These are phyloP conservation scores for Hedychridium roseum DNA, from an alignment of 2,888 invertebrate species.

Conservation along the genomic window DNA sequence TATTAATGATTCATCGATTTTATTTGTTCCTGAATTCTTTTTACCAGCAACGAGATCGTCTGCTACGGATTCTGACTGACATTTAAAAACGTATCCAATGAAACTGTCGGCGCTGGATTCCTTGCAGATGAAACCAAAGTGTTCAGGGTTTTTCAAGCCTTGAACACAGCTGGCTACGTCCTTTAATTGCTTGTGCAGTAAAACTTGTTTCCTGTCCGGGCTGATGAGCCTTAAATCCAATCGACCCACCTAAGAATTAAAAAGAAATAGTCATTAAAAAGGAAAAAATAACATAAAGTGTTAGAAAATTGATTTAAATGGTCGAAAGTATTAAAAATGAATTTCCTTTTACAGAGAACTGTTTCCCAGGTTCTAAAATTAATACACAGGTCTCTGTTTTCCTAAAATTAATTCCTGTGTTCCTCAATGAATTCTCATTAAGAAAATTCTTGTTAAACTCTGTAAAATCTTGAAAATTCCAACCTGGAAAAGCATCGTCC, in stretches of 20 bases:
- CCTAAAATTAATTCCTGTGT: too few relatives aligned
- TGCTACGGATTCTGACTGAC: constrained; percentile 85
- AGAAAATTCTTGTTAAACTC: background rate
- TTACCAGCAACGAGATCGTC: constrained; percentile 80
- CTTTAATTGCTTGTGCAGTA: constrained; percentile 86
- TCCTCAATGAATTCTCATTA: constrained; percentile 3
- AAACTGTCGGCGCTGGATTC: constrained; percentile 73
- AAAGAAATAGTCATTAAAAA: constrained; percentile 10
- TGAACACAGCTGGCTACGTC: constrained; percentile 88
- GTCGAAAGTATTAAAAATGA: too few relatives aligned
- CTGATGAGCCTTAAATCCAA: constrained; percentile 89
- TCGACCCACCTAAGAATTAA: constrained; percentile 80
- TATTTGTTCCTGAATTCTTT: background rate
- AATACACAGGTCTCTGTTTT: too few relatives aligned
- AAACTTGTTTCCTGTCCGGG: constrained; percentile 89
- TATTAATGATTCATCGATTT: constrained; percentile 2
- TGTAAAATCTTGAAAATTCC: too few relatives aligned
- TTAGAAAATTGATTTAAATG: background rate
- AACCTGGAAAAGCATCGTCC: constrained; percentile 92
- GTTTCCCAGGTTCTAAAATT: too few relatives aligned
- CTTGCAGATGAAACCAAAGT: constrained; percentile 94
- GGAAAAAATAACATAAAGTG: background rate
- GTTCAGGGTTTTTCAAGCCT: constrained; percentile 82
- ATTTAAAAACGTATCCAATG: constrained; percentile 89
- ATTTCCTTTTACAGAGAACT: too few relatives aligned